These are phyloP conservation scores for Fistularia commersonii DNA, from an alignment of 2,797 vertebrate species.

Conservation along the genomic window DNA sequence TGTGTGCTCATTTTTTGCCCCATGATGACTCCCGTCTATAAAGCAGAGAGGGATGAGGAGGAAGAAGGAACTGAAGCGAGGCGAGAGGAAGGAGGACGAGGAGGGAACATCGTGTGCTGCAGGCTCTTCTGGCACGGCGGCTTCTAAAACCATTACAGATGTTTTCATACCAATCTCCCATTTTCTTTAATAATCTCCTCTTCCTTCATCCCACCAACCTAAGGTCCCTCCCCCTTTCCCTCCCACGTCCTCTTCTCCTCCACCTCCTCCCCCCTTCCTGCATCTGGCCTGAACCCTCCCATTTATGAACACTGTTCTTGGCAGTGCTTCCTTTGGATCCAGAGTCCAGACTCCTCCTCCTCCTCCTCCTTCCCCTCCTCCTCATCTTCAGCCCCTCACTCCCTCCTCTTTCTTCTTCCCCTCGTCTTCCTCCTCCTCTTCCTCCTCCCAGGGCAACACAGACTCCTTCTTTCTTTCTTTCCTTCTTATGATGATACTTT, in stretches of 20 bases:
- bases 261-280: slow-evolving; percentile 18
- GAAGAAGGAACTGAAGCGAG: slow-evolving; percentile 13
- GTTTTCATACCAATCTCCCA: slow-evolving; percentile 54
- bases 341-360: no score
- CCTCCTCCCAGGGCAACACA: no score
- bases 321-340: no score
- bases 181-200: slow-evolving; percentile 42
- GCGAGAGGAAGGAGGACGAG: slow-evolving; percentile 15
- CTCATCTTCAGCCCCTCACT: no score
- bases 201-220: slow-evolving; percentile 26
- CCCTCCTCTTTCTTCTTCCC: no score
- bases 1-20: background rate
- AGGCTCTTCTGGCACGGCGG: slow-evolving; percentile 50
- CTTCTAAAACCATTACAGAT: slow-evolving; percentile 63
- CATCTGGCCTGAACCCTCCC: no score
- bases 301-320: no score
- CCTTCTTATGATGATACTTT: no score
- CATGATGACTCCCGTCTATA: no score
- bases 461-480: no score
- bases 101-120: slow-evolving; percentile 74
- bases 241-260: slow-evolving; percentile 6
- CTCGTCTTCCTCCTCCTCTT: no score
- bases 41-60: background rate
- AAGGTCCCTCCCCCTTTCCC: slow-evolving; percentile 12
- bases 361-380: no score